Percentiles rank a stretch among this genome's conserved stretches.
Conservation (phyloP, 2,797 vertebrate species). For the Alca torda region DNA sequence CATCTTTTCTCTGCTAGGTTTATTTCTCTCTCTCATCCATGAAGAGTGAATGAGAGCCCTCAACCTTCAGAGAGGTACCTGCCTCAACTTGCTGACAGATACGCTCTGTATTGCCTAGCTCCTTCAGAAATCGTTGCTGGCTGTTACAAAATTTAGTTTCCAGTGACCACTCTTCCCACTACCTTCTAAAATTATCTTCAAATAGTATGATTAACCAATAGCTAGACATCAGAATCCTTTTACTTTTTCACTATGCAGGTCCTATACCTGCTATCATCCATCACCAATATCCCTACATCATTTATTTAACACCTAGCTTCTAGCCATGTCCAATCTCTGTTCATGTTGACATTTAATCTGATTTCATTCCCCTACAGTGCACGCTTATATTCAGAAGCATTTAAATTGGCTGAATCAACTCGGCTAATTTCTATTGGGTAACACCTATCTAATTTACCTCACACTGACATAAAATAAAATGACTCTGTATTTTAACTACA, state of each 20-base stretch:
- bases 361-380: not conserved
- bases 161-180: not conserved
- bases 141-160: not conserved
- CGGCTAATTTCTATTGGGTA: not conserved
- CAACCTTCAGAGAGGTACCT: not conserved
- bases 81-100: not conserved
- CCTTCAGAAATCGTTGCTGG: not conserved
- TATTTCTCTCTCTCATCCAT: not conserved
- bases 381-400: not conserved
- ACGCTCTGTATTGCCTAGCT: not conserved
- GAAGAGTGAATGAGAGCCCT: not conserved
- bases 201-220: not conserved
- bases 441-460: not conserved
- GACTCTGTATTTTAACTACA: not conserved
- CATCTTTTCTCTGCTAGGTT: not conserved
- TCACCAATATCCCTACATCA: not conserved
- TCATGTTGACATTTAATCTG: not conserved
- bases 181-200: not conserved
- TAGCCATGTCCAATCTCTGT: not conserved
- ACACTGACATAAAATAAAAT: not conserved
- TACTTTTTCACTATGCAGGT: not conserved
- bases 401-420: not conserved
- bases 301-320: not conserved
- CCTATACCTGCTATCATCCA: not conserved
- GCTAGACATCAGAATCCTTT: not conserved